Percentiles rank a stretch among this genome's conserved stretches.
These are phyloP conservation scores for Microtus pennsylvanicus DNA, from an alignment of 2,113 vertebrate genomes.

Conservation along the genomic window DNA sequence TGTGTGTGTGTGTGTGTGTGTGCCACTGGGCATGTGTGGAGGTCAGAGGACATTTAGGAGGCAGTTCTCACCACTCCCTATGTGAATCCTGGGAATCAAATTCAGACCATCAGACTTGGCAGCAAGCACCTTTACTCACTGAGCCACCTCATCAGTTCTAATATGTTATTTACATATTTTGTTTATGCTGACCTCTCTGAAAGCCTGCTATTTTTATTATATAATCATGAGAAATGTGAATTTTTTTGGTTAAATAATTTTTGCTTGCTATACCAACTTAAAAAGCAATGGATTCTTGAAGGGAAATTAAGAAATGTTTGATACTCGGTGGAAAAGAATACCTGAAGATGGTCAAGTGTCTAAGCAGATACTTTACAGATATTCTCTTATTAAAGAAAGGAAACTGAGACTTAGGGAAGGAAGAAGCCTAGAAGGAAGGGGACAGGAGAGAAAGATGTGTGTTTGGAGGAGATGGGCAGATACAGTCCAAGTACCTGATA, in stretches of 20 bases:
- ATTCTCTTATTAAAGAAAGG: background rate
- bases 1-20: background rate
- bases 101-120: background rate
- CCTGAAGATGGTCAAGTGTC: background rate
- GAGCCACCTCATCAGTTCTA: background rate
- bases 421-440: background rate
- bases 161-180: background rate
- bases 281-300: background rate
- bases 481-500: background rate
- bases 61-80: background rate
- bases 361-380: background rate
- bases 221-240: background rate
- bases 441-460: background rate
- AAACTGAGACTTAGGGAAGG: background rate
- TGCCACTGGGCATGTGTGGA: background rate
- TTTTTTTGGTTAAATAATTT: background rate
- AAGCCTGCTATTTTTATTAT: background rate
- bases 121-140: no score
- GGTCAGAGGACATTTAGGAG: background rate
- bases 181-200: background rate
- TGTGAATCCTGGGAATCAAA: background rate
- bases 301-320: background rate
- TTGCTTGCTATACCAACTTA: background rate
- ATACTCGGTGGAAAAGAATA: background rate
- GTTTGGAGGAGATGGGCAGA: no score